Base-by-base conservation (phyloP, 2,797 vertebrate genomes). In the Enteromius fasciolatus region DNA sequence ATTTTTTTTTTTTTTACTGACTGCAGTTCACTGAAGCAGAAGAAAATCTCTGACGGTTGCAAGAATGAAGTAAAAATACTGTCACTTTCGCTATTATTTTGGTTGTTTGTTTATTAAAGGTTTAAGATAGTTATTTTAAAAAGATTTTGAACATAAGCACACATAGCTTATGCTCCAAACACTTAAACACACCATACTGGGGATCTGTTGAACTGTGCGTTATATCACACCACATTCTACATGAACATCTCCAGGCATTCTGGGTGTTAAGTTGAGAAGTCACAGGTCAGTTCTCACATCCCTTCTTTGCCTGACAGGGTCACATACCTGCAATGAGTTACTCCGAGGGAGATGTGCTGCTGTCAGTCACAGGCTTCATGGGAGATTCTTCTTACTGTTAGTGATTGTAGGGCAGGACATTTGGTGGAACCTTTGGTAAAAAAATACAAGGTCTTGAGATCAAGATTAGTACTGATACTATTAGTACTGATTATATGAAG, bases 321-420 rank as follows among this genome's bases (percentile, higher is more conserved):
- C 89, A 86, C 88, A 90, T 77, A 63, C 85, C 89, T 91, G 88
- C 90, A 83, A 79, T 41, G 87, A 77, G 39, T 86, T 77, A 4
- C 28, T 84, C 81, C 84, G 73, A 88, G 68, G 64, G 36, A 74
- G 84, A 76, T 11, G 36, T 89, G 82, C 81, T 84, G 80, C 67
- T 78, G 88, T 87, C 90, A 80, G 73, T 92, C 78, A 81, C 44
- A 80, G 41, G 63, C 48, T 54, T 48, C 9, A 5, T 46, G 11
- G 15, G 6, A 25, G 11, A 75, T 54, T 46, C 4, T 68, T 59
- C 64, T 54, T 1, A 63, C 57, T 36, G 28, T 70, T 46, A 33
- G 54, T 46, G 20, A 39, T 63, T 61, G 15, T 18, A 15, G n/a
- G n/a, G 50, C 31, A 52, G 18, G 20, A 66, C 20, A 67, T 78